These are phyloP conservation scores for Zoanthus sansibaricus DNA, from an alignment of 92 coral and sea anemone species.

Conservation along the genomic window DNA sequence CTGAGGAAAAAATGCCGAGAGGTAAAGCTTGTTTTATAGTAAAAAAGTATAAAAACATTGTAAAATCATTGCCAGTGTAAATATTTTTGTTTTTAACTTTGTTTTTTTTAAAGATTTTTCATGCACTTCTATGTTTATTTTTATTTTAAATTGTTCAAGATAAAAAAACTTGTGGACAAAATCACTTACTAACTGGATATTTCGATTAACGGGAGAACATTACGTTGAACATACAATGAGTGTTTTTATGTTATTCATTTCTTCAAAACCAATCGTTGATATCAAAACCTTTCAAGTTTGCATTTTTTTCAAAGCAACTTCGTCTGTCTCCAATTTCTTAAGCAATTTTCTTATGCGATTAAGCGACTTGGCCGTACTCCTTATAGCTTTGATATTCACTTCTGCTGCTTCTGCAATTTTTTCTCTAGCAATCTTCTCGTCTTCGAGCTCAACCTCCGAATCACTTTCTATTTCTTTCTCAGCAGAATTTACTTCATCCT, in stretches of 20 bases:
- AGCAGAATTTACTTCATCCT: constrained; percentile 72
- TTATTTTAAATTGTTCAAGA: not conserved
- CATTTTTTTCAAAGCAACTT: constrained; percentile 39
- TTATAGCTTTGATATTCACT: constrained; percentile 61
- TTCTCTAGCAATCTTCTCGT: constrained; percentile 75
- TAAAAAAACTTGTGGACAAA: not conserved
- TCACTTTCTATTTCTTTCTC: constrained; percentile 71
- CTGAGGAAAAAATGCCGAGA: no score
- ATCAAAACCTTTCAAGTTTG: not conserved
- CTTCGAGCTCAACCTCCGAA: constrained; percentile 73
- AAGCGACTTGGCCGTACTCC: constrained; percentile 72
- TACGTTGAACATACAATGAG: not conserved
- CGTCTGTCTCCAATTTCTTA: constrained; percentile 72
- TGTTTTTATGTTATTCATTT: no score
- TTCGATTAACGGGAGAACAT: not conserved
- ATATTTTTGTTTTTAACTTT: not conserved
- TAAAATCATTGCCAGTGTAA: no score
- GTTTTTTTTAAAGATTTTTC: no score
- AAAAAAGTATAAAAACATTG: no score
- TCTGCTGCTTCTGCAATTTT: constrained; percentile 76
- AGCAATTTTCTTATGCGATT: constrained; percentile 70
- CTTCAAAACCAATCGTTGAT: not conserved
- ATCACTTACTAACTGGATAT: not conserved
- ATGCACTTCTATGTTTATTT: no score
- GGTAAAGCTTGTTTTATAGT: no score